Evolutionary conservation across 2,888 invertebrate genomes (phyloP), one percentile per base, ranked within the genome.

Genomic region (Chelonus formosanus): DNA sequence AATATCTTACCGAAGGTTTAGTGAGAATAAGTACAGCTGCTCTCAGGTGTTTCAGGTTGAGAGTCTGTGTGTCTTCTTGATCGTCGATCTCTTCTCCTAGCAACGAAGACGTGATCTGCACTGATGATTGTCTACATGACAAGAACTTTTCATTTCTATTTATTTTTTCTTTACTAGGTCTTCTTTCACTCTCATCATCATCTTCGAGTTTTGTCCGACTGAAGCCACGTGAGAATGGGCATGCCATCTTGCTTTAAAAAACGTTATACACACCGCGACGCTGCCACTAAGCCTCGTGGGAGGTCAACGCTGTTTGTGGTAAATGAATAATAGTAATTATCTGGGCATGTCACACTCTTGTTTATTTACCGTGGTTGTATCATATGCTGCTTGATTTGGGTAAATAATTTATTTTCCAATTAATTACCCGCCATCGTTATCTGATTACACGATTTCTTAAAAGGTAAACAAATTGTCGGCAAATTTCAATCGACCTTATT

Each of bases 21-120:
- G 94, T 94, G 71, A 95, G 86, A 69, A 93, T 87, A 76, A 92
- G 90, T 73, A 95, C 89, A 45, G 94, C 94, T 78, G 92, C 91
- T 79, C 92, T 92, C 75, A 95, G 86, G 80, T 93, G 91, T 83
- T 92, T 93, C 81, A 94, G 83, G 73, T 92, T 92, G 70, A 92
- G 85, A 1, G 91, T 90, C 77, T 89, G 89, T 71, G 86, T 87
- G 71, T 89, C 89, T 47, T 87, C 88, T 55, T 87, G 87, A 35
- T 90, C 90, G 65, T 89, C 88, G 59, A 75, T 69, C 59, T 90
- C 90, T 62, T 88, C 87, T 0, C 88, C 87, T 43, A 78, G 74
- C 45, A 81, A 68, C 45, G 81, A 76, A n/a, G 83, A 79, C 7
- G 88, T 84, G 50, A 90, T 86, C 75, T 90, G 90, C 59, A 91